phyloP scores from a whole-genome alignment of 1,140 invertebrate species.

The Drosophila arawakana region DNA sequence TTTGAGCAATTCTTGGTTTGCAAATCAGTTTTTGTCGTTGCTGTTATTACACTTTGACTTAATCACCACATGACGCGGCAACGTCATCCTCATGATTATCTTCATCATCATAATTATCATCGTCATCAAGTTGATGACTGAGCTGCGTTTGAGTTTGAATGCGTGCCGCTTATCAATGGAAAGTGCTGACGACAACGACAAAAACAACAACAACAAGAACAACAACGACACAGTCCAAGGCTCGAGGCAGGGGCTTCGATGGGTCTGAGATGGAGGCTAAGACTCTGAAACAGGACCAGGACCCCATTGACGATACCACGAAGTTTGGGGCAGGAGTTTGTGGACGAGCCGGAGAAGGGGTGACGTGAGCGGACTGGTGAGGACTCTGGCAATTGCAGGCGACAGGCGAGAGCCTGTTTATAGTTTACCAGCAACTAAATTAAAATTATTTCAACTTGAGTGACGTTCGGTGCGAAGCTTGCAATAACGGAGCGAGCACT shows the following conservation, averaged over 20 bases:
- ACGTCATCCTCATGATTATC: conserved; percentile 34
- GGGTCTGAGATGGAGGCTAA: no score
- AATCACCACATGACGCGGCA: conserved; percentile 67
- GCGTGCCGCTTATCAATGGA: conserved; percentile 68
- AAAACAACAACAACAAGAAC: conserved; percentile 8
- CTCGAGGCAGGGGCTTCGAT: neutral
- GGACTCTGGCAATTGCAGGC: neutral
- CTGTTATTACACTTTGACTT: conserved; percentile 38
- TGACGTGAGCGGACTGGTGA: neutral
- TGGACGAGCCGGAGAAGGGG: neutral
- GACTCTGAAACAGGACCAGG: conserved; percentile 7
- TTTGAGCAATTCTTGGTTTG: neutral
- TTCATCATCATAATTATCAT: conserved; percentile 1
- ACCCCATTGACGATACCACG: conserved; percentile 20
- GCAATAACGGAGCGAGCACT: conserved; percentile 60
- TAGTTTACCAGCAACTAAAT: conserved; percentile 76
- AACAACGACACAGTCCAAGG: conserved; percentile 36
- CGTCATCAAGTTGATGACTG: neutral
- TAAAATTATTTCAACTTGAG: conserved; percentile 79
- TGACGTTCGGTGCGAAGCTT: conserved; percentile 59
- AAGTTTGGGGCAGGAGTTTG: neutral
- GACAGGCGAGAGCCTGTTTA: conserved; percentile 59
- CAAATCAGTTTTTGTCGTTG: conserved; percentile 18
- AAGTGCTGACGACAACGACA: conserved; percentile 62
- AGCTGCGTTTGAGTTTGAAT: conserved; percentile 21